Base-by-base conservation (phyloP, 2,113 vertebrate species). In the Hirundichthys speculiger region DNA sequence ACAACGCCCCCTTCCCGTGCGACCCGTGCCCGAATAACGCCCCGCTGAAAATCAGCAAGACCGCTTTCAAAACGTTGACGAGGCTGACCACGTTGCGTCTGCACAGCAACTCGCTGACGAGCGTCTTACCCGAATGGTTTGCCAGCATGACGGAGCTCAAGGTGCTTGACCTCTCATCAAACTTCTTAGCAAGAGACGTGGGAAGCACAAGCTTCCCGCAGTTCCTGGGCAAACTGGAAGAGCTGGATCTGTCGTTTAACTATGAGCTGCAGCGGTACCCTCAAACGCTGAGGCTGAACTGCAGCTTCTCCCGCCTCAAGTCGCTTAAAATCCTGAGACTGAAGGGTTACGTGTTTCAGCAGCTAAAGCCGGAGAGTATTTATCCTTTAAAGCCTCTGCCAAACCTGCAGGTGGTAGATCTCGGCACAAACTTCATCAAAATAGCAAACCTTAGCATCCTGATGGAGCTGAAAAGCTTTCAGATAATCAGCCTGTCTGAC, bases 341-440 rank as follows among this genome's bases (percentile, higher is more conserved):
- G 34, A 93, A 88, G 64, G 97, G 96, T 0, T 98, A 93, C 40
- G 93, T 99, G 41, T 99, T 99, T 80, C 94, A 94, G 75, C 89
- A 96, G 78, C 79, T 99, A 48, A 89, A 47, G 16, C 10, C 27
- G 18, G 0, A 9, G 3, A 84, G 94, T 16, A 92, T 99, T 18
- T 2, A 1, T 1, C 93, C 92, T 0, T 82, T 99, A 62, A 83
- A 67, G 7, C 0, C 3, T 8, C 93, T 99, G 22, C 40, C 20
- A 10, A 88, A 94, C n/a, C 93, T 99, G 6, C 93, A 93, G 53
- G 84, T 97, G 38, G 22, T 99, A 70, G 97, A 99, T 79, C 91
- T 99, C 0, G 96, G 96, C 13, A 97, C 95, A 69, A 99, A 99
- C 86, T 99, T 99, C 64, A 98, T 99, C 53, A 98, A 97, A 91